Conservation (phyloP, 2,888 invertebrate genomes). For the Ophraella communa region DNA sequence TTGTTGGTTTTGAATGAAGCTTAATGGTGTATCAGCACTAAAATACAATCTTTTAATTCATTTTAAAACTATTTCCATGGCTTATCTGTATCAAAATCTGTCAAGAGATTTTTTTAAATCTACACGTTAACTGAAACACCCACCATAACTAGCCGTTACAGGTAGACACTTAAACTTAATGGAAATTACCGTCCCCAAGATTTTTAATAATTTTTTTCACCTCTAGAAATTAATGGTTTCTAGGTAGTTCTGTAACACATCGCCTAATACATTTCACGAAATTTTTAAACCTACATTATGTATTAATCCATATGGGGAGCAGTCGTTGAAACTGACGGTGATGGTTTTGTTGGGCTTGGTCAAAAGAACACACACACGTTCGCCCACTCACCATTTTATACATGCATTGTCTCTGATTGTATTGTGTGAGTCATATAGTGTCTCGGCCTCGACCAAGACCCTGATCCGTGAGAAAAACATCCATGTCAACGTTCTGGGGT, state of each 20-base stretch:
- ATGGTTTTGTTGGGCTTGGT: constrained; percentile 43
- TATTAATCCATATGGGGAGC: constrained; percentile 10
- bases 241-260: neutral
- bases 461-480: constrained; percentile 21
- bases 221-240: neutral
- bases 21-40: no score
- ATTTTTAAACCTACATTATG: neutral
- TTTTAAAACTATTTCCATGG: no score
- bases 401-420: constrained; percentile 36
- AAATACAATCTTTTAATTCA: no score
- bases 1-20: no score
- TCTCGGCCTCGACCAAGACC: constrained; percentile 28
- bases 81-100: no score
- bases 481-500: constrained; percentile 17
- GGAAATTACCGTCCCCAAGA: neutral
- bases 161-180: neutral
- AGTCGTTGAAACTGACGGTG: constrained; percentile 31
- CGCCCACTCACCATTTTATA: constrained; percentile 40
- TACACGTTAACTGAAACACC: neutral
- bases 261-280: neutral
- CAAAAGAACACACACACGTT: constrained; percentile 40
- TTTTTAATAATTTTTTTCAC: neutral
- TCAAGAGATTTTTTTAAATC: no score
- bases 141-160: neutral
- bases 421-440: constrained; percentile 36